phyloP scores from a whole-genome alignment of 2,888 invertebrate species.

The Temnothorax rugatulus region DNA sequence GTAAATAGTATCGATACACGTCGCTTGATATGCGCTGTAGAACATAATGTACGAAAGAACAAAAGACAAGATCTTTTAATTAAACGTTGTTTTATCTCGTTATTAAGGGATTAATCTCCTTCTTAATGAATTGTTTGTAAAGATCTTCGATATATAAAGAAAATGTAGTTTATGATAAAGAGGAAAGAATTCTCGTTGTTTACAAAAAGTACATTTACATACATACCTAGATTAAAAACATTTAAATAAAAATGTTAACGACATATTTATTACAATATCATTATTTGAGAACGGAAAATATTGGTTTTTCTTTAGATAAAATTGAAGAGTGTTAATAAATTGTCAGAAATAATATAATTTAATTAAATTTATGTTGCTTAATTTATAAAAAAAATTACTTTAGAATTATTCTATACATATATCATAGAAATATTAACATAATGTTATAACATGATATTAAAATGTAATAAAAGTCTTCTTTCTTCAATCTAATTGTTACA shows the following conservation, averaged over 20 bases:
- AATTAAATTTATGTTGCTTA: background rate
- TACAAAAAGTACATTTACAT: background rate
- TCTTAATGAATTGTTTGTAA: conserved; percentile 1
- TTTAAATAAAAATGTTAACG: conserved; percentile 1
- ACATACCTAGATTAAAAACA: conserved; percentile 1
- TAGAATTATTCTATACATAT: background rate
- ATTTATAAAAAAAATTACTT: background rate
- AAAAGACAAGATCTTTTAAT: background rate
- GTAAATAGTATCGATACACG: conserved; percentile 10
- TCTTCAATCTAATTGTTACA: background rate
- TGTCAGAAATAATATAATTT: background rate
- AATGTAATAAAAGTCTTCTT: background rate
- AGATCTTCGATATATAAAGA: background rate
- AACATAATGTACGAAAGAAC: background rate
- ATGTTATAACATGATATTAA: background rate
- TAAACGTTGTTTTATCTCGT: conserved; percentile 16
- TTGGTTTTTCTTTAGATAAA: background rate
- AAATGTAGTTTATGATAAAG: background rate
- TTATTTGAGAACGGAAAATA: background rate
- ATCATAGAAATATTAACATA: background rate
- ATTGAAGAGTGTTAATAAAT: background rate
- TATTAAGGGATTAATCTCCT: background rate
- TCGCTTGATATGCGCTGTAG: conserved; percentile 7
- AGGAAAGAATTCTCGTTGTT: background rate
- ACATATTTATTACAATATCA: background rate